phyloP scores from a whole-genome alignment of 1,140 invertebrate genomes.

The Eueides isabella region DNA sequence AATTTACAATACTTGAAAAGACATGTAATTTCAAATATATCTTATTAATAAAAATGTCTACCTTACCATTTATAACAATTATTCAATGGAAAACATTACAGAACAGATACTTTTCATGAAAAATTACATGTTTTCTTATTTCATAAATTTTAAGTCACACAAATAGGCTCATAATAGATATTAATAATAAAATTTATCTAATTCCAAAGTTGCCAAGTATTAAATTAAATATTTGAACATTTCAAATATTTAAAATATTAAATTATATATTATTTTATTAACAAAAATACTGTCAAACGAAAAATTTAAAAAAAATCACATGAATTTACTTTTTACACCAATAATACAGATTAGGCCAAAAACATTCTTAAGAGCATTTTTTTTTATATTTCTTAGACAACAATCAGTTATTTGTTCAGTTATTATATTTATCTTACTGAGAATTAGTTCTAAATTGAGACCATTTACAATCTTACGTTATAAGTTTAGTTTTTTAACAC shows the following conservation, averaged over 20 bases:
- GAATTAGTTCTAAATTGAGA: constrained; percentile 18
- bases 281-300: neutral
- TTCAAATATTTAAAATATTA: neutral
- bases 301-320: neutral
- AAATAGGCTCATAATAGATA: neutral
- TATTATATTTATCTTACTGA: neutral
- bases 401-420: neutral
- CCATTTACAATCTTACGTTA: constrained; percentile 22
- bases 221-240: neutral
- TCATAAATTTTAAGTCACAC: neutral
- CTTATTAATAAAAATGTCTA: neutral
- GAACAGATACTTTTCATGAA: neutral
- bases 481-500: neutral
- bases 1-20: neutral
- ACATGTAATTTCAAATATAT: neutral
- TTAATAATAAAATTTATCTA: neutral
- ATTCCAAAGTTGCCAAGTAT: neutral
- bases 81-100: neutral
- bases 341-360: neutral
- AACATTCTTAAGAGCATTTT: neutral
- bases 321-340: neutral
- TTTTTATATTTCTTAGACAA: neutral
- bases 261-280: too few species aligned
- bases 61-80: neutral
- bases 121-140: neutral